Percentiles rank a stretch among this genome's conserved stretches.
phyloP scores from a whole-genome alignment of 2,797 vertebrate genomes.

The Syncerus caffer region DNA sequence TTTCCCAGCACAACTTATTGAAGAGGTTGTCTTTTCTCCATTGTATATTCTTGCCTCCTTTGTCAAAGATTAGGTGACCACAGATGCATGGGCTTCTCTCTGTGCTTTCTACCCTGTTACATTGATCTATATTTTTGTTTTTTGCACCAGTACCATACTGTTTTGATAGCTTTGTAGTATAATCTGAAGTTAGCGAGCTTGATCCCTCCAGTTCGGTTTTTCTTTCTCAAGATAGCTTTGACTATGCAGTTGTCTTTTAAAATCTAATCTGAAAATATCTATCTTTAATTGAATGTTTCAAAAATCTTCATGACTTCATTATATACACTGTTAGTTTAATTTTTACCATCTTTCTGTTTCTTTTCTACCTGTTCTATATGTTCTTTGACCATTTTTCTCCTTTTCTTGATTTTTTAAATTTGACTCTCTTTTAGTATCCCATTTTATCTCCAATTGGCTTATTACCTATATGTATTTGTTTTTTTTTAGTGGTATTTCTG shows the following conservation, averaged over 20 bases:
- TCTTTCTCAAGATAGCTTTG: not conserved
- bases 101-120: not conserved
- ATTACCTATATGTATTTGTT: not conserved
- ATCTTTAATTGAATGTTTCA: not conserved
- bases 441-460: not conserved
- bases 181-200: not conserved
- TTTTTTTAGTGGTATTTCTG: not conserved
- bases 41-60: not conserved
- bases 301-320: not conserved
- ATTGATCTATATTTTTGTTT: not conserved
- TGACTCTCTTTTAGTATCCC: not conserved
- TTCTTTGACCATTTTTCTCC: not conserved
- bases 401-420: not conserved
- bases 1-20: not conserved
- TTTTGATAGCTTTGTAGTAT: not conserved
- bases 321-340: not conserved
- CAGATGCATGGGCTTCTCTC: not conserved
- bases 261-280: not conserved
- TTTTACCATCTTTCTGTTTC: not conserved
- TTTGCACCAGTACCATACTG: not conserved
- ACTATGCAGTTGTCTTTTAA: not conserved
- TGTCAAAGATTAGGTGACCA: not conserved
- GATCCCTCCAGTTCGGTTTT: not conserved
- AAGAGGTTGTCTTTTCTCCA: not conserved
- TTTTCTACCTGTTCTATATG: not conserved